These are phyloP conservation scores for Brachionus calyciflorus DNA, from an alignment of 1,140 invertebrate species.

Conservation along the genomic window DNA sequence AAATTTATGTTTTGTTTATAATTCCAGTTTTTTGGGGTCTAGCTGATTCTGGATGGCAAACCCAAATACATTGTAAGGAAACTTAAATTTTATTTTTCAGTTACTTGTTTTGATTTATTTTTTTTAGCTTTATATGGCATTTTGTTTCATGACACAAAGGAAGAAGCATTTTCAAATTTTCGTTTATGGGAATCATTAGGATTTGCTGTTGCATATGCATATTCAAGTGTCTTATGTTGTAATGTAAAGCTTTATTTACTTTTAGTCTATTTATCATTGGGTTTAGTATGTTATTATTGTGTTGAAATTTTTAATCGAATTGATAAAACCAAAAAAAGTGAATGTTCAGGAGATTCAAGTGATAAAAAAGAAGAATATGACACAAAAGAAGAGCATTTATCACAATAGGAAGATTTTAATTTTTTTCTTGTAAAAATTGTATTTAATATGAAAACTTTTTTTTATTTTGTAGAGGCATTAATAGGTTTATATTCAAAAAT, in stretches of 20 bases:
- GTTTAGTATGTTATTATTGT: not conserved
- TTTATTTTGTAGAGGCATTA: too few relatives aligned
- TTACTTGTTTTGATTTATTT: not conserved
- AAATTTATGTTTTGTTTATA: constrained; percentile 74
- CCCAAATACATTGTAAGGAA: constrained; percentile 79
- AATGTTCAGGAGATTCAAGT: too few relatives aligned
- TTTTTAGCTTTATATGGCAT: constrained; percentile 72
- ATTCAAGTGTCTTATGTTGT: constrained; percentile 74
- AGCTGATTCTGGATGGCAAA: constrained; percentile 83
- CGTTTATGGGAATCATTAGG: constrained; percentile 82
- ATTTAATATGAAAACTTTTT: too few relatives aligned
- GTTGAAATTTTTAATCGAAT: not conserved
- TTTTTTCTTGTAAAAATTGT: too few relatives aligned
- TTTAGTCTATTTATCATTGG: constrained; percentile 59
- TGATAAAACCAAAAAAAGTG: too few relatives aligned
- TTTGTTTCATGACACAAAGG: constrained; percentile 81
- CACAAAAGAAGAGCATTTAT: too few relatives aligned
- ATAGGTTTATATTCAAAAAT: too few relatives aligned
- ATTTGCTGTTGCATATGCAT: constrained; percentile 82
- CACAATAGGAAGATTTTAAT: too few relatives aligned
- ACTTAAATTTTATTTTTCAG: not conserved
- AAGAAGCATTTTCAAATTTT: constrained; percentile 93
- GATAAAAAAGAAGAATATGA: too few relatives aligned
- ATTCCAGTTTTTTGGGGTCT: constrained; percentile 86
- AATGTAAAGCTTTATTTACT: constrained; percentile 82